Base-by-base conservation (phyloP, 1,140 invertebrate genomes). In the Ruditapes philippinarum region DNA sequence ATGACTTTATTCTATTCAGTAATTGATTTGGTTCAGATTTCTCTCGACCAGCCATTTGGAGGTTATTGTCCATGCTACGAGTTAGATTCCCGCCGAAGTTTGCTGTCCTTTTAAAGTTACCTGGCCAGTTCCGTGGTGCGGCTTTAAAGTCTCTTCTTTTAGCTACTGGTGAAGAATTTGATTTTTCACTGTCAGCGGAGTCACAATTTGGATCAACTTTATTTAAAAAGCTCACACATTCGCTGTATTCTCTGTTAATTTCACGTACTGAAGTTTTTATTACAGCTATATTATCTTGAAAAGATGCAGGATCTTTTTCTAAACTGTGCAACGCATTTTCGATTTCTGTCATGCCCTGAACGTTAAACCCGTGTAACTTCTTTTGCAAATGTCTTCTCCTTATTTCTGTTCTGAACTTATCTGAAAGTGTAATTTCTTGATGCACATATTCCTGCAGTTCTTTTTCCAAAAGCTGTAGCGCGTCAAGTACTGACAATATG, bases 381-480 rank as follows among this genome's bases (percentile, higher is more conserved):
- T 76, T 82, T 68, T 89, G 79, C n/a, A 89, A 80, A 42, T 76
- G 78, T 62, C 83, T 89, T 14, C 62, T 45, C 76, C 87, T 60
- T 36, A 89, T 42, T 60, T 89, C 87, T 9, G 87, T 22, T 74
- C 80, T 45, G 38, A 68, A 89, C 33, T 82, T 89, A 62, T 89
- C 87, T 1, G 79, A 54, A 5, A 81, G 12, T 9, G 38, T 74
- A 54, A 89, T 40, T 73, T 89, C 87, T 38, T 82, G 60, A 38
- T 89, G 87, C 3, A 89, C 62, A 62, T 89, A 89, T 54, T 89
- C 79, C 36, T 82, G 79, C 12, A 89, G 42, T 31, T 89, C 87
- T 82, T 42, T 68, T 60, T 89, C 87, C 19, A 89, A 40, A 38
- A 89, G 68, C 28, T 89, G 78, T 5, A 89, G 25, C 1, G 87